These are phyloP conservation scores for Ruditapes philippinarum DNA, from an alignment of 1,140 invertebrate genomes.

Conservation along the genomic window DNA sequence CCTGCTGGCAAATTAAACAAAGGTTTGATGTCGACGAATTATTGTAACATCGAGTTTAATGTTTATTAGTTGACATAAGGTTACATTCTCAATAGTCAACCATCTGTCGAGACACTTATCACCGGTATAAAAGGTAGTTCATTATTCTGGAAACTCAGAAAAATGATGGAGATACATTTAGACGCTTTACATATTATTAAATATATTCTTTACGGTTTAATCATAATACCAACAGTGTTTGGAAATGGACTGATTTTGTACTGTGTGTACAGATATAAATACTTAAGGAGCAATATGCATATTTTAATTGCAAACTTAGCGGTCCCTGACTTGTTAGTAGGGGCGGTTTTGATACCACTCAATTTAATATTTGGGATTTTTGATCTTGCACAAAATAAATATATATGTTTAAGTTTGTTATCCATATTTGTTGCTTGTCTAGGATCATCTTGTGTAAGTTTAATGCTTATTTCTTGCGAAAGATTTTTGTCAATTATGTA, in stretches of 20 bases:
- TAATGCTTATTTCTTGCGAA: background rate
- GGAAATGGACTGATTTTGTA: no score
- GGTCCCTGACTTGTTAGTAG: background rate
- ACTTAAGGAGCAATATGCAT: constrained; percentile 1
- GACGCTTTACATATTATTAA: background rate
- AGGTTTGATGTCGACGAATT: no score
- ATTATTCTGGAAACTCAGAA: no score
- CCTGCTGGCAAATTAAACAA: no score
- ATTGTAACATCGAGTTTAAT: no score
- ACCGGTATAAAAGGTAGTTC: no score
- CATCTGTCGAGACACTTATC: no score
- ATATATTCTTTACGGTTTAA: background rate
- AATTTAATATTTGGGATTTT: background rate
- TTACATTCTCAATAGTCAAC: no score
- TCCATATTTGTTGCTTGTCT: background rate
- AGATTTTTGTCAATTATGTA: background rate
- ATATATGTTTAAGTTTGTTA: background rate
- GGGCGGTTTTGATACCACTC: background rate
- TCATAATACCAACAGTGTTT: background rate
- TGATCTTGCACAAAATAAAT: background rate
- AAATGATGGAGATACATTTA: no score
- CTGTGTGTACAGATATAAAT: background rate
- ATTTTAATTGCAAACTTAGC: constrained; percentile 25
- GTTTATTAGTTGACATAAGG: no score
- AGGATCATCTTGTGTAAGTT: background rate